These are phyloP conservation scores for Morbakka virulenta DNA, from an alignment of 30 jellyfish, hydroid and myxozoan species.

Conservation along the genomic window DNA sequence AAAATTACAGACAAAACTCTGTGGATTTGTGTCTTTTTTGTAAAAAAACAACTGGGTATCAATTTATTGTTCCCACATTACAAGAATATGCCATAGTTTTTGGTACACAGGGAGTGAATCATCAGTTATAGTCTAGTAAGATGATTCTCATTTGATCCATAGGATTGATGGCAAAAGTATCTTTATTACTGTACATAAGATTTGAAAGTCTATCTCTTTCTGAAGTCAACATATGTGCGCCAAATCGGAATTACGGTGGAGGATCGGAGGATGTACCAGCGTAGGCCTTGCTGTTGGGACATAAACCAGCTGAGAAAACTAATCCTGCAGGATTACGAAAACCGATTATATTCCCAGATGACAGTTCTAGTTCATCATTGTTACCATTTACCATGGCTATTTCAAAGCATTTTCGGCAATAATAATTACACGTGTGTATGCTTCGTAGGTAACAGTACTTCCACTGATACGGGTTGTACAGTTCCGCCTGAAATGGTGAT, in stretches of 20 bases:
- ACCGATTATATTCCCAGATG: constrained; percentile 1
- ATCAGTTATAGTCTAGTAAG: neutral
- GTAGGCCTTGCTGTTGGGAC: neutral
- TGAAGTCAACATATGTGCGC: neutral
- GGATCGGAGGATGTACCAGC: neutral
- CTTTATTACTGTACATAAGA: neutral
- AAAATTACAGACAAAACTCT: no score
- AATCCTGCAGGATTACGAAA: neutral
- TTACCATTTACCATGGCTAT: constrained; percentile 4
- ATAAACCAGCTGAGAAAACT: neutral
- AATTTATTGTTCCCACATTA: no score
- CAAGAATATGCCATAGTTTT: constrained; percentile 3
- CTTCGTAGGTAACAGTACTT: no score
- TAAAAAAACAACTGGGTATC: no score
- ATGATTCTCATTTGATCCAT: neutral
- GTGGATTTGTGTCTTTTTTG: no score
- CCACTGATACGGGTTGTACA: no score
- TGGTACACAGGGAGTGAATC: constrained; percentile 1
- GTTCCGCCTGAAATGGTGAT: no score
- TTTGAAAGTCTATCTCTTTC: neutral
- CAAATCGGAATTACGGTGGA: neutral
- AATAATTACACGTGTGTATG: no score
- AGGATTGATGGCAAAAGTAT: constrained; percentile 3
- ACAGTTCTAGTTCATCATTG: constrained; percentile 1
- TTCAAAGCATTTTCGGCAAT: neutral